Evolutionary conservation across 2,797 vertebrate genomes (phyloP), one percentile per base, ranked within the genome.

Genomic region (Coregonus sp.): DNA sequence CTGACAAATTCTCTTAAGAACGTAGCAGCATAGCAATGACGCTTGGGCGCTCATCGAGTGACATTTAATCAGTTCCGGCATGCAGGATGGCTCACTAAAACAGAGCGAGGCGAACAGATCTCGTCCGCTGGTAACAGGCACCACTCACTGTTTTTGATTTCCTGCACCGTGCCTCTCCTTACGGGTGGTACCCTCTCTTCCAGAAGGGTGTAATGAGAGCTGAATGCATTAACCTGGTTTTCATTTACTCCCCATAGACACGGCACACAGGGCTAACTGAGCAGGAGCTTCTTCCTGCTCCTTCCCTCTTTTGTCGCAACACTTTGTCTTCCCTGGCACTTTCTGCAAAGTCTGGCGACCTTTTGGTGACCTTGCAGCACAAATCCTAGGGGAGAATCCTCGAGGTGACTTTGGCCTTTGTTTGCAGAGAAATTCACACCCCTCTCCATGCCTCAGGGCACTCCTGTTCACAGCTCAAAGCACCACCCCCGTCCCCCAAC

Each of bases 211-310:
- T 93, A 92, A 93, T 93, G 91, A 90, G 89, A 92, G 90, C 84
- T n/a, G 90, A 91, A 93, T 92, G 89, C 90, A 93, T 94, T 93
- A 93, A 94, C 92, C 93, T 93, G 92, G 92, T 94, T 94, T 94
- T 93, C 92, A 92, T 93, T 93, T 91, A 91, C 91, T 93, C 91
- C 93, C 92, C 20, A 82, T 87, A 91, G 92, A 91, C 88, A 74
- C 79, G 81, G 82, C 89, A 84, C 74, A 20, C 20, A 25, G 75
- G 82, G 76, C 81, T 81, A 80, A 78, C 86, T 74, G 84, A 78
- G 77, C 86, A 76, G 82, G 76, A 86, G 88, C 87, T 90, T 87
- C 76, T 77, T 86, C 78, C 83, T 82, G 40, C 40, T 47, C 9
- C 40, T 47, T 47, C 9, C 40, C 40, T 47, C 65, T 76, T 82